Evolutionary conservation across 2,113 vertebrate genomes (phyloP), one percentile per base, ranked within the genome.

Genomic region (Pyrgilauda ruficollis): DNA sequence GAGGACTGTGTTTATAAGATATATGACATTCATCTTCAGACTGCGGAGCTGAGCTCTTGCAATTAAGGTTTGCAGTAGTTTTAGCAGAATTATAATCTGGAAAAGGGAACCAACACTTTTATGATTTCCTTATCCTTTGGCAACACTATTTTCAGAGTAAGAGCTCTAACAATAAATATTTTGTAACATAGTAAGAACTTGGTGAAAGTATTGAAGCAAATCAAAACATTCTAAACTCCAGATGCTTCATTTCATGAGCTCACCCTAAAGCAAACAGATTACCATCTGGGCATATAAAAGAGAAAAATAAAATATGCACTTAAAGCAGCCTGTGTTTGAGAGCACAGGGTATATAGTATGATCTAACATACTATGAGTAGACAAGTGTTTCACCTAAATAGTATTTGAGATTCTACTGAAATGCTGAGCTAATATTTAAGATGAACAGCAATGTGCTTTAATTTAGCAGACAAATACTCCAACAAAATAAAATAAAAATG

Each of bases 241-340:
- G 96, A 94, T 92, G 88, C 70, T 96, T 89, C 84, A 86, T 93
- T 94, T 96, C 86, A 93, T 90, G 87, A 78, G 74, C 77, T 84
- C 64, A 92, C 68, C 84, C 86, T 63, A 92, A 94, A 96, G 95
- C 81, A 92, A 94, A 89, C 22, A 91, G 79, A 91, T 77, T 85
- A 81, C 74, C 93, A 96, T 95, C 78, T 93, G 85, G 78, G 53
- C 62, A 86, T 81, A 86, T 17, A 64, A 89, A 94, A 92, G 30
- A 79, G 56, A 92, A 90, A 73, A 67, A 79, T 70, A 87, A 94
- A 87, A 90, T 53, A 94, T 37, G 72, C 41, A 52, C 58, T 94
- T 87, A 35, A 75, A 89, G 55, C 41, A 87, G 53, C 35, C 44
- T 77, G 6, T 68, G 35, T 66, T 75, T 69, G 20, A 2, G 3